Base-by-base conservation (phyloP, 2,113 vertebrate species). In the Cynopterus brachyotis region DNA sequence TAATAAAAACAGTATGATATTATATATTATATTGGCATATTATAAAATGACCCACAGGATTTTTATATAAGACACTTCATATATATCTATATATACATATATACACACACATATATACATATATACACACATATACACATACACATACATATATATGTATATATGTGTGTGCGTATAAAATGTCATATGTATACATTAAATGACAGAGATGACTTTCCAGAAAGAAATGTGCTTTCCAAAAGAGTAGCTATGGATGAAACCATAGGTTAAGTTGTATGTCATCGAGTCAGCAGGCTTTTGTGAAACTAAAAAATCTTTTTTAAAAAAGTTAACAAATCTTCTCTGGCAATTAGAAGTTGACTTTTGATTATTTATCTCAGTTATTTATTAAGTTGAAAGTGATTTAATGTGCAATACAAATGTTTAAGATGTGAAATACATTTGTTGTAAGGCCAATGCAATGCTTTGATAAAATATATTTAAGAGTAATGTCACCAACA, bases 201-300 rank as follows among this genome's bases (percentile, higher is more conserved):
- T 76, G 11, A 35, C 12, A 7, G 67, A 66, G 11, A 35, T 30
- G 66, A 96, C n/a, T 55, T 89, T 78, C 86, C 30, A 90, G 57
- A 83, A 83, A 92, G 35, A 85, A 92, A 35, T n/a, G 11, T 59
- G 53, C 45, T 95, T 70, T 85, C 30, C 22, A 59, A 83, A 96
- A 94, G 19, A 91, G 37, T 17, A 83, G 20, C 30, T 42, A 16
- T 12, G 20, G 40, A 35, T 40, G 7, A 90, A 95, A n/a, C 50
- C 26, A 30, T 9, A 35, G 22, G 20, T 64, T 82, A 89, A 90
- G 69, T 28, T 62, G 79, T 50, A 32, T 28, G 15, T 83, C 28
- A 69, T 82, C 37, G 70, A 53, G 11, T 37, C 83, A 94, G 42
- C 28, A 50, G 26, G 4, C 28, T 89, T 17, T 53, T 60, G 50